Conservation (phyloP, 2,797 vertebrate genomes). For the Poeciliopsis paucimaculata region DNA sequence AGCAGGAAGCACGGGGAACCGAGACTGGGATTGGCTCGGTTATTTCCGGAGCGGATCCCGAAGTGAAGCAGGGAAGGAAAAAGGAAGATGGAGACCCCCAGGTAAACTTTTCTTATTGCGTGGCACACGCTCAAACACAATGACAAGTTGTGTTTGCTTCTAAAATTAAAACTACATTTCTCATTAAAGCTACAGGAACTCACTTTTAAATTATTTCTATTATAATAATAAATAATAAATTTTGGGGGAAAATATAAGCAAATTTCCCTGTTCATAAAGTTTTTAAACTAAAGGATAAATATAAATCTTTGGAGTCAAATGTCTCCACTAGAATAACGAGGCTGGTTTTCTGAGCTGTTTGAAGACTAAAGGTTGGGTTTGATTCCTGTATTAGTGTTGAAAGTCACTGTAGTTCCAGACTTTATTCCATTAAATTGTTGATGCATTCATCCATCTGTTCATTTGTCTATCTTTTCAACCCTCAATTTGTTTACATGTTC, state of each 20-base stretch:
- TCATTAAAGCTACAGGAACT: neutral
- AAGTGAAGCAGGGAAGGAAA: neutral
- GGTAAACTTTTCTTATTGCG: constrained; percentile 70
- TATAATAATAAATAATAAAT: neutral
- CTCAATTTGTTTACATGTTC: neutral
- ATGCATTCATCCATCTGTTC: neutral
- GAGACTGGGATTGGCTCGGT: neutral
- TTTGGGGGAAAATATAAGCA: neutral
- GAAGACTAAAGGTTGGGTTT: neutral
- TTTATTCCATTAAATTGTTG: neutral
- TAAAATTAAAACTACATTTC: neutral
- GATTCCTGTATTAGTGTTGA: neutral
- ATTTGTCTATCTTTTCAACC: neutral
- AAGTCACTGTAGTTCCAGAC: neutral
- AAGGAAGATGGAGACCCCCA: constrained; percentile 47
- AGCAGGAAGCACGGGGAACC: neutral
- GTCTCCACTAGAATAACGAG: neutral
- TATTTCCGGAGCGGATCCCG: neutral
- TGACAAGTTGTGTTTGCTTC: neutral
- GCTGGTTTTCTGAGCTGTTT: neutral
- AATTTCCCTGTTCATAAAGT: neutral
- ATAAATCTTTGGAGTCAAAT: neutral
- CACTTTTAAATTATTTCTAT: neutral
- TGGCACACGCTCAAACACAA: constrained; percentile 43
- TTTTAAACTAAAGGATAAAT: neutral